Conservation (phyloP, 2,797 vertebrate species). For the Xiphorhynchus erythropygius region DNA sequence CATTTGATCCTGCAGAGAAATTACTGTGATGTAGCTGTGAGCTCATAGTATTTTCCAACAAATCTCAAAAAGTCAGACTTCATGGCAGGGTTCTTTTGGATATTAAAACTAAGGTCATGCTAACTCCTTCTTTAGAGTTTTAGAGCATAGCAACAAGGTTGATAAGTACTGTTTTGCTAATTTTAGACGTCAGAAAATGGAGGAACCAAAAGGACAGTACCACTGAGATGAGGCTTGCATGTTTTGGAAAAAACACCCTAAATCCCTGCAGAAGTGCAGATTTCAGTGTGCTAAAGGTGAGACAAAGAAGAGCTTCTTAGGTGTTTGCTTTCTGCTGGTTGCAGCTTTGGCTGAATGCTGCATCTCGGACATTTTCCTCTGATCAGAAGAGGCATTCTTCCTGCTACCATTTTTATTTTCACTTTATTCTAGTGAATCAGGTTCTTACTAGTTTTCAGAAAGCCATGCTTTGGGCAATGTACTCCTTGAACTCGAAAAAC, state of each 20-base stretch:
- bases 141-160: background rate
- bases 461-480: background rate
- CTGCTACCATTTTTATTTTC: background rate
- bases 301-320: background rate
- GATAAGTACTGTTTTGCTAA: background rate
- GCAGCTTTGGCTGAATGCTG: background rate
- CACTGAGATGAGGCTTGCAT: background rate
- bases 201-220: background rate
- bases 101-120: background rate
- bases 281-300: background rate
- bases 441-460: background rate
- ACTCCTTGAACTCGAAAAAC: background rate
- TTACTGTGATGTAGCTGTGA: background rate
- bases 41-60: background rate
- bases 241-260: background rate
- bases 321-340: background rate
- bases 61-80: background rate
- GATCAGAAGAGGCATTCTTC: background rate
- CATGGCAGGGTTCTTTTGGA: background rate
- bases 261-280: background rate
- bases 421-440: background rate
- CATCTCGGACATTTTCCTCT: background rate
- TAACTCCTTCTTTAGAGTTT: background rate
- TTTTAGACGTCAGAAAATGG: background rate
- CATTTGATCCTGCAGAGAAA: background rate